Conservation (phyloP, 2,888 invertebrate species). For the Harmothoe impar region DNA sequence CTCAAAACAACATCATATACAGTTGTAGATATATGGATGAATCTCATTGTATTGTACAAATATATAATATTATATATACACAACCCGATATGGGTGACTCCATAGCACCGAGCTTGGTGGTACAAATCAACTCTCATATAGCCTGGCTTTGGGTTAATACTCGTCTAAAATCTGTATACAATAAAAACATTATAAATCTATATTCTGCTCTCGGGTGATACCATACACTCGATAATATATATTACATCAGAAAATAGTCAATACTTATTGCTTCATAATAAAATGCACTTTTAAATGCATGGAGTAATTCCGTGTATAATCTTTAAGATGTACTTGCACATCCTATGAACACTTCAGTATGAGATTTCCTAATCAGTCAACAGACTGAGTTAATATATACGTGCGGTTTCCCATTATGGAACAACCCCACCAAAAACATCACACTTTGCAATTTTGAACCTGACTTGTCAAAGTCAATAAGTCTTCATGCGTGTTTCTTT, state of each 20-base stretch:
- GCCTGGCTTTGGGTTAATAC: too few relatives aligned
- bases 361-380: slow-evolving; percentile 7
- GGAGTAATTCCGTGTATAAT: not conserved
- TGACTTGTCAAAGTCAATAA: too few relatives aligned
- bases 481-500: too few relatives aligned
- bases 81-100: slow-evolving; percentile 9
- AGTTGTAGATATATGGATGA: not conserved
- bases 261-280: not conserved
- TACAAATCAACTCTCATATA: too few relatives aligned
- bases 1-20: not conserved
- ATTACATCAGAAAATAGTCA: not conserved
- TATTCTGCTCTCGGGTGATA: not conserved
- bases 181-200: slow-evolving; percentile 25
- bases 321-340: not conserved
- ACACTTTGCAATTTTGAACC: too few relatives aligned
- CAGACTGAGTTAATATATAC: not conserved
- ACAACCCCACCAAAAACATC: too few relatives aligned
- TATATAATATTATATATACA: too few relatives aligned
- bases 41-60: slow-evolving; percentile 18
- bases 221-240: slow-evolving; percentile 16
- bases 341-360: slow-evolving; percentile 17
- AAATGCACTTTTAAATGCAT: not conserved
- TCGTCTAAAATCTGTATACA: too few relatives aligned
- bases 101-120: not conserved
- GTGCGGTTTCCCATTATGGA: too few relatives aligned